A percentile compares a stretch with the other conserved stretches of the same genome.
These are phyloP conservation scores for Danio kyathit DNA, from an alignment of 2,797 vertebrate genomes.

Conservation along the genomic window DNA sequence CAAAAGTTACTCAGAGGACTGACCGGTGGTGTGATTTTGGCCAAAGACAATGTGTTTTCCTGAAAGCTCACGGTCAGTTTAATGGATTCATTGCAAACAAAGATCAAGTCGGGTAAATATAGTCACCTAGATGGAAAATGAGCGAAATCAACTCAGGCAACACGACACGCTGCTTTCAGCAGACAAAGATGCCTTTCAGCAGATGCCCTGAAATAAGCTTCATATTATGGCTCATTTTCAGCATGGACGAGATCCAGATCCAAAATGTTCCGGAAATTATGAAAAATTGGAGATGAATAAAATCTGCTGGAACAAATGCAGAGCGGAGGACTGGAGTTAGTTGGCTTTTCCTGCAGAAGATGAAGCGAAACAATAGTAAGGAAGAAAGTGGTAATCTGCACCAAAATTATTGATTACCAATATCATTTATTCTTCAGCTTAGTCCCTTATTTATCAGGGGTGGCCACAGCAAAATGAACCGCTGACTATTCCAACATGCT, in stretches of 20 bases:
- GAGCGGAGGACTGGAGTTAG: not conserved
- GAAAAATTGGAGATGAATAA: constrained; percentile 55
- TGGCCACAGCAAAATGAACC: no score
- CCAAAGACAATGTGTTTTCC: not conserved
- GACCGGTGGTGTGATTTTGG: not conserved
- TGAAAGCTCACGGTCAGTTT: not conserved
- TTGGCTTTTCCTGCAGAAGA: not conserved
- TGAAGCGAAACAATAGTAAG: constrained; percentile 6
- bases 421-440: not conserved
- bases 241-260: constrained; percentile 41
- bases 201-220: constrained; percentile 31
- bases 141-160: not conserved
- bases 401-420: not conserved
- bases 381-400: not conserved
- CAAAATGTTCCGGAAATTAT: constrained; percentile 57
- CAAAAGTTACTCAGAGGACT: not conserved
- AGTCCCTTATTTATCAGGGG: no score
- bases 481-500: no score
- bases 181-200: constrained; percentile 3
- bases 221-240: constrained; percentile 48
- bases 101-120: not conserved
- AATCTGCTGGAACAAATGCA: constrained; percentile 35
- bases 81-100: not conserved
- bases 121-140: constrained; percentile 5
- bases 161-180: constrained; percentile 2